Percentiles rank a stretch among this genome's conserved stretches.
Evolutionary conservation across 2,888 invertebrate genomes (phyloP).

Genomic region (Dryocosmus kuriphilus): DNA sequence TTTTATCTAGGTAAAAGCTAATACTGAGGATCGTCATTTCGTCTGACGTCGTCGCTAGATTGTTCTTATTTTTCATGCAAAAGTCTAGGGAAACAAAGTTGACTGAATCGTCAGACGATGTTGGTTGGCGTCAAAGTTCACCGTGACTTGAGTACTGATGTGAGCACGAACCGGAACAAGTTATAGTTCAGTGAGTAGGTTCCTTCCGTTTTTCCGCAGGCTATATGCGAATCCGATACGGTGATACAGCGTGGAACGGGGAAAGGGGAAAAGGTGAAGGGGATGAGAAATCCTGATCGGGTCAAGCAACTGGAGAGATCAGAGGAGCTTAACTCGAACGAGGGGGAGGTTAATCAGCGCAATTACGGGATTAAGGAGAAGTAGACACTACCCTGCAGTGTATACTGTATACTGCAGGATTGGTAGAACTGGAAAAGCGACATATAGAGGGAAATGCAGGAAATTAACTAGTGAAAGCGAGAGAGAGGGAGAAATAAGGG

Average conservation of each 20-base stretch:
- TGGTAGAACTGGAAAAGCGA: constrained; percentile 24
- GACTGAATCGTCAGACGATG: constrained; percentile 19
- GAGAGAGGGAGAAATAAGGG: neutral
- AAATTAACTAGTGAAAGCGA: constrained; percentile 36
- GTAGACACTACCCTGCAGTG: constrained; percentile 51
- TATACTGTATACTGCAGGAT: neutral
- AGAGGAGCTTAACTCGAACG: constrained; percentile 32
- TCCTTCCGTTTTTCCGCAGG: constrained; percentile 22
- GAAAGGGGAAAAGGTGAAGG: too few relatives aligned
- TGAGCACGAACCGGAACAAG: constrained; percentile 24
- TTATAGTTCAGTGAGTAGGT: constrained; percentile 33
- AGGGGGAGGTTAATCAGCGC: constrained; percentile 58
- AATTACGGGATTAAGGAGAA: constrained; percentile 60
- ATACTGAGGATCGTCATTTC: constrained; percentile 32
- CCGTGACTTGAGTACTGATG: constrained; percentile 23
- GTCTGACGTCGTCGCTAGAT: constrained; percentile 29
- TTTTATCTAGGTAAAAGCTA: constrained; percentile 32
- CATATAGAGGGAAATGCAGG: constrained; percentile 24
- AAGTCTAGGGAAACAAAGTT: constrained; percentile 23
- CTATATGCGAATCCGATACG: constrained; percentile 20
- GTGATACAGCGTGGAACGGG: neutral
- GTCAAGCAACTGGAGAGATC: constrained; percentile 37
- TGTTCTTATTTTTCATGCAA: constrained; percentile 36
- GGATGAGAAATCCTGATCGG: constrained; percentile 32
- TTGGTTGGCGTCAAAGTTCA: constrained; percentile 32